Base-by-base conservation (phyloP, 2,113 vertebrate species). In the Podarcis muralis region DNA sequence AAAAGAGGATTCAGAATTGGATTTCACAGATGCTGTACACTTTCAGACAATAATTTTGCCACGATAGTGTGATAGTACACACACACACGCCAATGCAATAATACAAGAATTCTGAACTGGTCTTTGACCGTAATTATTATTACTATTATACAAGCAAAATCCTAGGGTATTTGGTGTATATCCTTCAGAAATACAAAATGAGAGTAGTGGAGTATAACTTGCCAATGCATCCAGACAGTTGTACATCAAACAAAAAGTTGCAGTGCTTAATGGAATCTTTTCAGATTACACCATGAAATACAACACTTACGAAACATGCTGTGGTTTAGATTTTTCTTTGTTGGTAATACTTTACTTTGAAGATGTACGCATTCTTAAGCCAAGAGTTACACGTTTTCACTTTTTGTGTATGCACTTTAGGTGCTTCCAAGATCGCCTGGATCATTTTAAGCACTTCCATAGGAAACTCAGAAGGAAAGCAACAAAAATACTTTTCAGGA, bases 21-120 rank as follows among this genome's bases (percentile, higher is more conserved):
- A 9, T 89, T 91, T 72, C 74, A 84, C 69, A 88, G 62, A 79
- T 81, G 75, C 62, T 75, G 87, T 88, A 72, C 6, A 25, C 20
- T 0, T 0, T 48, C 40, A 15, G 9, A 35, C 25, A 90, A 48
- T 86, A 92, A 66, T 74, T 84, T 32, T 57, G 37, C 2, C 71
- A 85, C 87, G 87, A 90, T 43, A 89, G 48, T 30, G 27, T 76
- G 32, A 90, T 87, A 86, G 84, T 91, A 95, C 80, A 62, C 89
- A 90, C 75, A 81, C 48, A 48, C 40, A 43, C 40, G 6, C 40
- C 40, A 43, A 43, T 43, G 40, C 40, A 43, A 43, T 43, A 43
- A 43, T 43, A 43, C 40, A 43, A 43, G 40, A 43, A 43, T 43
- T 43, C 40, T 43, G 40, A 43, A 43, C 40, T 43, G 40, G 40